phyloP scores from a whole-genome alignment of 2,888 invertebrate species.

The Epirrhoe alternata region DNA sequence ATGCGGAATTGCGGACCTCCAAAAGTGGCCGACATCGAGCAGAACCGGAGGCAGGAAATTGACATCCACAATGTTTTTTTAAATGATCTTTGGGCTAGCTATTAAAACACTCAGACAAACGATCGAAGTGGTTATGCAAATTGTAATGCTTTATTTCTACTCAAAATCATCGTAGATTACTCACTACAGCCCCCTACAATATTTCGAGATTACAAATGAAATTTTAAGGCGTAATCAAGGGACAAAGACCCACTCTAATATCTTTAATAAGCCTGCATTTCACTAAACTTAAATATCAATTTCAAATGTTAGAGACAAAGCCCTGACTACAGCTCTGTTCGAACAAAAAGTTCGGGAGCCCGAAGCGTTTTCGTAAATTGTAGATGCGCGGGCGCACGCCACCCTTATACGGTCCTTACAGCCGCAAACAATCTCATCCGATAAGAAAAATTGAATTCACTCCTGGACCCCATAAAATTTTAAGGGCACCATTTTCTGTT shows the following conservation, averaged over 20 bases:
- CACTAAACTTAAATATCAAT: background rate
- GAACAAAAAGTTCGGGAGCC: conserved; percentile 39
- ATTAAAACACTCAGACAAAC: no score
- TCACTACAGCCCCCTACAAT: no score
- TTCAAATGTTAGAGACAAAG: background rate
- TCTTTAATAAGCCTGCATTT: no score
- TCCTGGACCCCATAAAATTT: conserved; percentile 50
- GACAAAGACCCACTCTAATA: no score
- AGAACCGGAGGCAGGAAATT: conserved; percentile 5
- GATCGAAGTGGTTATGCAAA: no score
- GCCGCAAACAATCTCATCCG: conserved; percentile 55
- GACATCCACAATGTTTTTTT: background rate
- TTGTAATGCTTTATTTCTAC: no score
- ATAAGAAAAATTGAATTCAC: conserved; percentile 62
- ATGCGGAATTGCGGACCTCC: conserved; percentile 36
- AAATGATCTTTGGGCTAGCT: background rate
- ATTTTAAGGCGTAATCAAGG: no score
- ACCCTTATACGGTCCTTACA: conserved; percentile 57
- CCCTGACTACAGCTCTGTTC: conserved; percentile 27
- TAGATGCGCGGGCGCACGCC: conserved; percentile 37
- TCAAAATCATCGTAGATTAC: no score
- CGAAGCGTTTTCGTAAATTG: conserved; percentile 55
- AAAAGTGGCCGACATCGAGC: conserved; percentile 25
- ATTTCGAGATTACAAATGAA: no score
- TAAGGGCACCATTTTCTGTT: conserved; percentile 46